Evolutionary conservation across 2,113 vertebrate genomes (phyloP), one percentile per base, ranked within the genome.

Genomic region (Notothenia rossii): DNA sequence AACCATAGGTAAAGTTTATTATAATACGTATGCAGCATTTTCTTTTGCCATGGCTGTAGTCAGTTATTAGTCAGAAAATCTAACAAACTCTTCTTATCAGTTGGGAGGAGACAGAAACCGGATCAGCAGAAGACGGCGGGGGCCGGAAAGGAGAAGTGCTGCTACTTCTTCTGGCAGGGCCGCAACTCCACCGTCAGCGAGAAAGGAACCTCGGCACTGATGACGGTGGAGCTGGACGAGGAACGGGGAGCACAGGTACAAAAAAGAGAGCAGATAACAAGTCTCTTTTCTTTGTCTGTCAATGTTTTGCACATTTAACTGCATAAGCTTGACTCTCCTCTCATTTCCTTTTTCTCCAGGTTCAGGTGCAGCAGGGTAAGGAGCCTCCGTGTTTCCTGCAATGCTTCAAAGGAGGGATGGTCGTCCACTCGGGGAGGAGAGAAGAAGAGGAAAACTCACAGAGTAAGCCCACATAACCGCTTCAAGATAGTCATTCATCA

Each of bases 151-250:
- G 98, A 99, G 93, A 97, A 96, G 70, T 99, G 98, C 53, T 97
- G 97, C 51, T 99, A 98, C 89, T 99, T 98, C 94, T 99, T 99
- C 94, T 99, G 98, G 98, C 98, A 99, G 95, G 98, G 98, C 72
- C 95, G 97, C 7, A 95, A 99, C 88, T 97, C 96, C 0, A 96
- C 97, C 0, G 97, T 99, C 91, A 99, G 96, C 22, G 98, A 99
- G 93, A 99, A 99, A 84, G 98, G 98, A 56, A 99, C 98, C 0
- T 99, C 98, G 0, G 98, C 98, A 0, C 94, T 99, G 86, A 99
- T 99, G 98, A 99, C 98, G 0, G 96, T 99, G 90, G 98, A 99
- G 90, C 95, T 99, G 86, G 97, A 99, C 29, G 97, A 98, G 85
- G 98, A 99, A 80, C 89, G 97, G 83, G 98, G 98, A 3, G 96